These are phyloP conservation scores for Mobula birostris DNA, from an alignment of 2,113 vertebrate species.

Conservation along the genomic window DNA sequence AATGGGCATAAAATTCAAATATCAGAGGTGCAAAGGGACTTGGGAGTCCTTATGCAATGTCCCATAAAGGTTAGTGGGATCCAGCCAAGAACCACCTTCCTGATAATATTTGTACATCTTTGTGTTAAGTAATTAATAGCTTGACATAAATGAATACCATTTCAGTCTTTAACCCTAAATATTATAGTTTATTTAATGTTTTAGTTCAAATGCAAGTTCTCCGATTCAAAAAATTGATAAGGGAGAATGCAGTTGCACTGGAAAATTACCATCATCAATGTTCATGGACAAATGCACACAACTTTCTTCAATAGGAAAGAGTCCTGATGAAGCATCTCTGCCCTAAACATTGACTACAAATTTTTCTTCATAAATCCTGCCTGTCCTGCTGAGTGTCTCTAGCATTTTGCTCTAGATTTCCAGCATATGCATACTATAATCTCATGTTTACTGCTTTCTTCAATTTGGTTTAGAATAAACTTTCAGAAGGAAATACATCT, in stretches of 20 bases:
- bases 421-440: no score
- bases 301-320: no score
- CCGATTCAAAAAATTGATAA: not conserved
- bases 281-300: not conserved
- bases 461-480: not conserved
- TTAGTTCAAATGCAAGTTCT: not conserved
- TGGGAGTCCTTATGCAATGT: no score
- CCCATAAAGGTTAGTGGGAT: no score
- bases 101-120: not conserved
- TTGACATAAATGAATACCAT: not conserved
- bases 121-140: not conserved
- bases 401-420: no score
- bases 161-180: not conserved
- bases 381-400: no score
- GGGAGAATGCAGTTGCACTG: not conserved
- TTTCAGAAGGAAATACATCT: not conserved
- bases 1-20: no score
- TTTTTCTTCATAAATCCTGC: no score
- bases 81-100: not conserved
- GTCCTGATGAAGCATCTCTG: no score
- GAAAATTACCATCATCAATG: not conserved
- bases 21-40: no score
- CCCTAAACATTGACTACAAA: no score
- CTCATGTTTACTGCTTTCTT: not conserved
- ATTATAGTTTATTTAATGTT: not conserved